Conservation (phyloP, 1,140 invertebrate species). For the Trachelipus rathkii region DNA sequence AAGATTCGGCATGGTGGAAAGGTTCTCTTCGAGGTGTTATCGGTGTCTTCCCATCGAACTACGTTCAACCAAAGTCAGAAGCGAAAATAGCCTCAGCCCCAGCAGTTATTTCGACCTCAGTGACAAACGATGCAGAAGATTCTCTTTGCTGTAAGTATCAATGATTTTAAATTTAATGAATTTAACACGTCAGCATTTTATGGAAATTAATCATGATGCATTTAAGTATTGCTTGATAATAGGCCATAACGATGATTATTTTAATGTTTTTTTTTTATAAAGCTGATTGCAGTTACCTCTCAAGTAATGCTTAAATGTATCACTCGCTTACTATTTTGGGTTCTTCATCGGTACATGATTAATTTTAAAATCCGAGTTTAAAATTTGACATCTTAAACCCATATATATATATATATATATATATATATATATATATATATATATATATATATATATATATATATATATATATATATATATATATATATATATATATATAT, state of each 20-base stretch:
- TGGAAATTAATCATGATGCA: too few relatives aligned
- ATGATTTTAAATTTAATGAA: too few relatives aligned
- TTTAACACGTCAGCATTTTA: too few relatives aligned
- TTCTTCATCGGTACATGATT: too few relatives aligned
- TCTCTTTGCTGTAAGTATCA: slow-evolving; percentile 37
- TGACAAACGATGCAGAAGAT: slow-evolving; percentile 29
- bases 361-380: too few relatives aligned
- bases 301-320: too few relatives aligned
- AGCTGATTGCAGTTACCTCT: too few relatives aligned
- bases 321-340: too few relatives aligned
- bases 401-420: slow-evolving; percentile 6
- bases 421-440: slow-evolving; percentile 8
- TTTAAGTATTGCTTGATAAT: too few relatives aligned
- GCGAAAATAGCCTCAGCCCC: background rate
- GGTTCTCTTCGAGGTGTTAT: slow-evolving; percentile 82
- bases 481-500: slow-evolving; percentile 14
- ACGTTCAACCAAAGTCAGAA: slow-evolving; percentile 59
- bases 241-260: too few relatives aligned
- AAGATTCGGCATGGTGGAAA: slow-evolving; percentile 94
- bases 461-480: slow-evolving; percentile 4
- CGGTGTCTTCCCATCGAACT: slow-evolving; percentile 88
- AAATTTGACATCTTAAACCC: too few relatives aligned
- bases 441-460: slow-evolving; percentile 7
- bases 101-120: background rate
- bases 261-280: too few relatives aligned